These are phyloP conservation scores for Cotesia chilonis DNA, from an alignment of 1,140 invertebrate genomes.

Conservation along the genomic window DNA sequence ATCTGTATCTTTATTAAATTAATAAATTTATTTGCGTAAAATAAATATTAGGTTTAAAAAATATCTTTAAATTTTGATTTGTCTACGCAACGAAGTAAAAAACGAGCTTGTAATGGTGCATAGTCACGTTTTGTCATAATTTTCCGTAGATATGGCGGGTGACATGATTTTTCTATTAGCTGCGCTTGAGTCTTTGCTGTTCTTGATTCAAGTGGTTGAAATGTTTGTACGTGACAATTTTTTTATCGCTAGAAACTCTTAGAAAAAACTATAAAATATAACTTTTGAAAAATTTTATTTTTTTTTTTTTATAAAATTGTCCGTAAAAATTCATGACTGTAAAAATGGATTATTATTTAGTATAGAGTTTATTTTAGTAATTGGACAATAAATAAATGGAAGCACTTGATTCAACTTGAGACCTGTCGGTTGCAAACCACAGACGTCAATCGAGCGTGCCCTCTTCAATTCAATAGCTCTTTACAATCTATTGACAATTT, in stretches of 20 bases:
- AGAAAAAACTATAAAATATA: not conserved
- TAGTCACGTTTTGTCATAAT: constrained; percentile 7
- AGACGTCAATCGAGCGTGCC: constrained; percentile 7
- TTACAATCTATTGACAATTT: constrained; percentile 2
- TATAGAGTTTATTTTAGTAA: not conserved
- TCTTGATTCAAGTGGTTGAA: not conserved
- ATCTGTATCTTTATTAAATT: too few species aligned
- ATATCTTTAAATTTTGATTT: too few species aligned
- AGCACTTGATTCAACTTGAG: not conserved
- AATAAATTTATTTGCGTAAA: too few species aligned
- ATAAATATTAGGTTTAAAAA: too few species aligned
- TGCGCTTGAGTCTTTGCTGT: not conserved
- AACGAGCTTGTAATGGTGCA: not conserved
- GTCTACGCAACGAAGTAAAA: too few species aligned
- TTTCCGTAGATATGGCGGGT: not conserved
- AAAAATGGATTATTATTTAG: not conserved
- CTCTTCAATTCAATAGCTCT: not conserved
- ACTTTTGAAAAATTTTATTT: not conserved
- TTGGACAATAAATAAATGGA: constrained; percentile 5
- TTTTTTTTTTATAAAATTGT: not conserved
- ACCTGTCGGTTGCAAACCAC: constrained; percentile 1
- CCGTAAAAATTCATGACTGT: not conserved
- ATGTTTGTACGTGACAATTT: constrained; percentile 4
- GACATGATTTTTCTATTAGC: constrained; percentile 11
- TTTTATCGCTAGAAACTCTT: not conserved